Evolutionary conservation across 2,888 invertebrate genomes (phyloP), one percentile per base, ranked within the genome.

Genomic region (Lasioglossum villosulum): DNA sequence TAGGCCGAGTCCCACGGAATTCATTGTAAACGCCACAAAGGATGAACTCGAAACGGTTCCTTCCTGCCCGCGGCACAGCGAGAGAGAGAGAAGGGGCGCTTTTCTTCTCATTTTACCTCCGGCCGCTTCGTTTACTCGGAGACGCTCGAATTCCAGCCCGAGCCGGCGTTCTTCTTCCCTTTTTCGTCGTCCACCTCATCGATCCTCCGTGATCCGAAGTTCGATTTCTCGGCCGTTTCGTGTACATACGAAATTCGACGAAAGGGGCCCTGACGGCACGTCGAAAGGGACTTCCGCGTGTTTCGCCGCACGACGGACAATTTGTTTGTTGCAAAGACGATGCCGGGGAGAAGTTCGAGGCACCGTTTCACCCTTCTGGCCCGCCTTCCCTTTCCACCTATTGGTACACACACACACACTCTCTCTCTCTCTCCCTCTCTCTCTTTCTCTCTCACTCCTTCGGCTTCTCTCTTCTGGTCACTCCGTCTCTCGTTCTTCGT

Each of bases 251-350:
- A 87, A 86, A 83, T 82, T 80, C 88, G 78, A 78, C 75, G 87
- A 82, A 80, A 88, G 73, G 75, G 75, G 71, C 75, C 73, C 74
- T 78, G 86, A 85, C 87, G 85, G 75, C 86, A 63, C 88, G 84
- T 90, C 86, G 80, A 68, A 75, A 73, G 59, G 56, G 83, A 90
- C 89, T 90, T 90, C 88, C 91, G 91, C 90, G 87, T 88, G 86
- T 89, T 86, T 83, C 83, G 66, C 77, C 82, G 80, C 66, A 88
- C 84, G 88, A 91, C 86, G 86, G 88, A 91, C 91, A 90, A 90
- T 90, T 90, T 90, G 90, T 90, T 90, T 90, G 90, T 88, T 85
- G 82, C 83, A 79, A 86, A 81, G 81, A 89, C 84, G 83, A 81
- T 76, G 63, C 80, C 75, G 66, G 78, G 59, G 78, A 71, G 77